A percentile compares a stretch with the other conserved stretches of the same genome.
These are phyloP conservation scores for Elachura formosa DNA, from an alignment of 2,113 vertebrate genomes.

Conservation along the genomic window DNA sequence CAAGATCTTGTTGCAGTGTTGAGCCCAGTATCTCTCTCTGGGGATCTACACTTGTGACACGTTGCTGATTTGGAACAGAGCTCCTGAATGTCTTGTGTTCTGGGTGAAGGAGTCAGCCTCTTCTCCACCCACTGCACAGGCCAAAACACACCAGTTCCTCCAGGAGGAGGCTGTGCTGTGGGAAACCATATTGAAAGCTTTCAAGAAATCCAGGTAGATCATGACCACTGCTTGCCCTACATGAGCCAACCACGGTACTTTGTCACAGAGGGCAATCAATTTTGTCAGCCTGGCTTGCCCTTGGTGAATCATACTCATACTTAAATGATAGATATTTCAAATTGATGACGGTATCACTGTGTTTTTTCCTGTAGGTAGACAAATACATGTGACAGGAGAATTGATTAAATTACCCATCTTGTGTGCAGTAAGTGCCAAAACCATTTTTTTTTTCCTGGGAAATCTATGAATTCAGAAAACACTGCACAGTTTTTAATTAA, in stretches of 20 bases:
- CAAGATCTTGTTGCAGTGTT: fast-evolving
- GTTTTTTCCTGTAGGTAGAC: constrained; percentile 15
- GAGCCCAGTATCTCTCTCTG: not conserved
- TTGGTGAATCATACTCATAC: not conserved
- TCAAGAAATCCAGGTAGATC: not conserved
- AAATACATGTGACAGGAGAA: not conserved
- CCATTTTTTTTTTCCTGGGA: not conserved
- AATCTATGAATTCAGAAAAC: not conserved
- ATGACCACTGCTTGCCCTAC: fast-evolving
- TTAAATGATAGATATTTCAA: constrained; percentile 54
- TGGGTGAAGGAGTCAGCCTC: not conserved
- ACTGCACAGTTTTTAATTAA: constrained; percentile 15
- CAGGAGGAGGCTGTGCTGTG: not conserved
- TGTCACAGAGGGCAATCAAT: fast-evolving
- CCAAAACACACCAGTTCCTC: not conserved
- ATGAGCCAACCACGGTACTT: fast-evolving
- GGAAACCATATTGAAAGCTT: fast-evolving
- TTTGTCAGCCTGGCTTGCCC: not conserved
- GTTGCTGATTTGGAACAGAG: not conserved
- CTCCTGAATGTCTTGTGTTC: not conserved
- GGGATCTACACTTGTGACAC: not conserved
- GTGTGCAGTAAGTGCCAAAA: not conserved
- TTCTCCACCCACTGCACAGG: not conserved
- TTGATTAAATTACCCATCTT: constrained; percentile 37
- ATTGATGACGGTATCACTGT: constrained; percentile 38